Base-by-base conservation (phyloP, 2,888 invertebrate species). In the Cybosia mesomella region DNA sequence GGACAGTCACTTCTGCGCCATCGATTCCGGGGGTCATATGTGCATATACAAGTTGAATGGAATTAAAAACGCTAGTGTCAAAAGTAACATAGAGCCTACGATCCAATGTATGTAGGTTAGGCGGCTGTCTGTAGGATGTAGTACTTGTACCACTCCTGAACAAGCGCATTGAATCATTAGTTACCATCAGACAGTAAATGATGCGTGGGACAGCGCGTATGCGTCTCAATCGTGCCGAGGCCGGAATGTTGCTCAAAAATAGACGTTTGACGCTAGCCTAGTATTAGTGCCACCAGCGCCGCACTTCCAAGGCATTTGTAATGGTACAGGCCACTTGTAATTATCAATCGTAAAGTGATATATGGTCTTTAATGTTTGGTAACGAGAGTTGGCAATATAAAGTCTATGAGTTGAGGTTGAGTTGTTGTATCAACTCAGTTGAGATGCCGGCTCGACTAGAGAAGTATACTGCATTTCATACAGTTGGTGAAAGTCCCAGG, bases 261-360 rank as follows among this genome's bases (percentile, higher is more conserved):
- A 67, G 67, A 61, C 62, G 53, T n/a, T 62, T 57, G 43, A 28
- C 67, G n/a, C 49, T 57, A 58, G n/a, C 43, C 61, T 49, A 54
- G 34, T 32, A 53, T 28, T 49, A 43, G 61, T 43, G 59, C n/a
- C 24, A 36, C n/a, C 59, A 58, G 15, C 28, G 54, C 24, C 60
- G 65, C 15, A n/a, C 53, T 61, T 39, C 39, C 55, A 28, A 55
- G n/a, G 58, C 21, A 58, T 43, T 59, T 18, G 32, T 66, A 36
- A 65, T 59, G 58, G 32, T 43, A 58, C 58, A 64, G 28, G 43
- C 10, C n/a, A 64, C 22, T 36, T 54, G n/a, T 34, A 22, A 58
- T 22, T 53, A 21, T 7, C 24, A 24, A 22, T 39, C 11, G 1
- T 21, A n/a, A 28, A 58, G 28, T 55, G 43, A 49, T 49, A 55